Evolutionary conservation across 2,888 invertebrate species (phyloP), one percentile per base, ranked within the genome.

Genomic region (Drosophila sordidula): DNA sequence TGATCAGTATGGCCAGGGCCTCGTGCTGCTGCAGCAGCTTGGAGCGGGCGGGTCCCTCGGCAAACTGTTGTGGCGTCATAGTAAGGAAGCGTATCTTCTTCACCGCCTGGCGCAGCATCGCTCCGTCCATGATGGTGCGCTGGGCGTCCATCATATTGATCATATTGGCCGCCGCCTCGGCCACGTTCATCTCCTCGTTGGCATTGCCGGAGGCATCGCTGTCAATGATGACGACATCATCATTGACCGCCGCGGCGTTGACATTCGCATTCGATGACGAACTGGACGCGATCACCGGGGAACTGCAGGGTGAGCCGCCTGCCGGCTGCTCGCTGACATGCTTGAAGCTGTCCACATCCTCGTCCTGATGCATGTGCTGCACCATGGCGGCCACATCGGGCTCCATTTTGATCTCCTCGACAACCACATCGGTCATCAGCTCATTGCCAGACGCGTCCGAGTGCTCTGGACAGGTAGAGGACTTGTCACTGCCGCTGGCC

Each of bases 51-150:
- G 97, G 96, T 0, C 96, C 96, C 84, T 96, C 96, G 0, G 97
- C 96, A 91, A 97, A 97, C 92, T 97, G 95, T 90, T 96, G 95
- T 0, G 97, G 96, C 0, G 95, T 95, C 76, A 97, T 92, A 0
- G 96, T 96, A 11, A 97, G 93, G 92, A 97, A 97, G 25, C 97
- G 94, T 67, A 97, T 95, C 92, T 96, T 96, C 88, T 95, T 95
- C 1, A 97, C 93, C 0, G 95, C 95, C 79, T 95, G 94, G 2
- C 95, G 93, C 61, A 95, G 93, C 16, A 94, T 81, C 6, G 86
- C 82, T 0, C 90, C 88, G 39, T 92, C 91, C 46, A 91, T 80
- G 0, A 85, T 82, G 16, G 86, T 88, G 32, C 90, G 86, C 39
- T 91, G 91, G 3, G 89, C 89, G 44, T 90, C 90, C 87, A 90